Evolutionary conservation across 2,888 invertebrate genomes (phyloP).

Genomic region (Agrochola lychnidis): DNA sequence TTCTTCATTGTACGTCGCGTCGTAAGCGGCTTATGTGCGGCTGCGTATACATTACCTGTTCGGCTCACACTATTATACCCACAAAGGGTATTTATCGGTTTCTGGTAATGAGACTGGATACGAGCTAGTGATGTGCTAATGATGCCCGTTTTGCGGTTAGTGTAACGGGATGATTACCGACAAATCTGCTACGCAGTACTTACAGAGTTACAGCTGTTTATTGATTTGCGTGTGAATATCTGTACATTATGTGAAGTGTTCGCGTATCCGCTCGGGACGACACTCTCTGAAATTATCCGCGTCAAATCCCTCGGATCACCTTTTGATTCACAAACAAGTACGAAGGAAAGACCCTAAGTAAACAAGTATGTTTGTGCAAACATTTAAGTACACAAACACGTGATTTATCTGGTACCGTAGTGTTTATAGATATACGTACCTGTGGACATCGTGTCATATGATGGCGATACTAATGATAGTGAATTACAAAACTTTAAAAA

Average conservation of each 20-base stretch:
- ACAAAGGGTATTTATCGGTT: conserved; percentile 43
- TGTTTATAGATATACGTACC: too few species aligned
- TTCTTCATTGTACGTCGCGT: conserved; percentile 2
- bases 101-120: conserved; percentile 33
- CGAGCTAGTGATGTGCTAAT: conserved; percentile 31
- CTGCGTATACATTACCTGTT: conserved; percentile 18
- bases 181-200: background rate
- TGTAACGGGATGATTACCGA: conserved; percentile 1
- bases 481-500: background rate
- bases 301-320: conserved; percentile 11
- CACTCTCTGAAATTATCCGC: background rate
- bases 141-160: conserved; percentile 9
- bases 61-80: conserved; percentile 8
- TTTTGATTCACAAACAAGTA: conserved; percentile 20
- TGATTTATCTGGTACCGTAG: background rate
- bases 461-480: background rate
- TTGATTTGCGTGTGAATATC: conserved; percentile 1
- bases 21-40: conserved; percentile 27
- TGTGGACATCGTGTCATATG: background rate
- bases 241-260: background rate
- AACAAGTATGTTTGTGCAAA: conserved; percentile 30
- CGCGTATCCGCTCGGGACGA: background rate
- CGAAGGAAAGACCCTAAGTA: background rate
- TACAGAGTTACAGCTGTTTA: background rate
- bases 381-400: conserved; percentile 18